Evolutionary conservation across 2,888 invertebrate species (phyloP).

Genomic region (Arctia plantaginis): DNA sequence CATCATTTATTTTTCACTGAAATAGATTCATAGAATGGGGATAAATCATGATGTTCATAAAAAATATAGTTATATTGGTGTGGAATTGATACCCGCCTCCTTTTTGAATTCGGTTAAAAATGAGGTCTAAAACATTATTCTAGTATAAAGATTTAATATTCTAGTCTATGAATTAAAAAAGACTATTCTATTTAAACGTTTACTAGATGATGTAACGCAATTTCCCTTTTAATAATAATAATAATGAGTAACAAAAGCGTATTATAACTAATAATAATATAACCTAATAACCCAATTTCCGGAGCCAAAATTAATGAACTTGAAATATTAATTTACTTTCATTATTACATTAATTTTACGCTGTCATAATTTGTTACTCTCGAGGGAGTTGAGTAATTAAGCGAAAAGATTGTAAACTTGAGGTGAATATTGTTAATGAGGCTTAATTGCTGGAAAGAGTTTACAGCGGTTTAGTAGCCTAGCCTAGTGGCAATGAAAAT

Average conservation of each 20-base stretch:
- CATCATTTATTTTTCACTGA: too few relatives aligned
- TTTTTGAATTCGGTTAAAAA: too few relatives aligned
- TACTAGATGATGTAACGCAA: neutral
- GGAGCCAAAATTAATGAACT: slow-evolving; percentile 15
- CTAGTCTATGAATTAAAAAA: too few relatives aligned
- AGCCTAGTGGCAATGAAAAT: too few relatives aligned
- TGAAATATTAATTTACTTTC: slow-evolving; percentile 17
- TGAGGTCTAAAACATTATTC: too few relatives aligned
- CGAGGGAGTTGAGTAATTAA: slow-evolving; percentile 13
- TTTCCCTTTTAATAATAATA: neutral
- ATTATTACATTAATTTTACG: slow-evolving; percentile 14
- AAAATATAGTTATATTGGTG: neutral
- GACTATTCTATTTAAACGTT: neutral
- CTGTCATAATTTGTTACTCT: slow-evolving; percentile 23
- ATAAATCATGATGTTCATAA: too few relatives aligned
- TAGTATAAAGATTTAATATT: too few relatives aligned
- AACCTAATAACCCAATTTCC: slow-evolving; percentile 14
- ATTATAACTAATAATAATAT: slow-evolving; percentile 6
- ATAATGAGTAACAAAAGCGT: neutral
- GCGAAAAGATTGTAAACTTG: neutral
- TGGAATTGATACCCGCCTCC: too few relatives aligned
- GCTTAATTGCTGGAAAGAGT: neutral
- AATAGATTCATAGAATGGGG: too few relatives aligned
- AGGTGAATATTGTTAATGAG: slow-evolving; percentile 4
- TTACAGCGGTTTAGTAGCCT: neutral